Percentiles rank a stretch among this genome's conserved stretches.
Evolutionary conservation across 2,113 vertebrate genomes (phyloP).

Genomic region (Pterocles gutturalis): DNA sequence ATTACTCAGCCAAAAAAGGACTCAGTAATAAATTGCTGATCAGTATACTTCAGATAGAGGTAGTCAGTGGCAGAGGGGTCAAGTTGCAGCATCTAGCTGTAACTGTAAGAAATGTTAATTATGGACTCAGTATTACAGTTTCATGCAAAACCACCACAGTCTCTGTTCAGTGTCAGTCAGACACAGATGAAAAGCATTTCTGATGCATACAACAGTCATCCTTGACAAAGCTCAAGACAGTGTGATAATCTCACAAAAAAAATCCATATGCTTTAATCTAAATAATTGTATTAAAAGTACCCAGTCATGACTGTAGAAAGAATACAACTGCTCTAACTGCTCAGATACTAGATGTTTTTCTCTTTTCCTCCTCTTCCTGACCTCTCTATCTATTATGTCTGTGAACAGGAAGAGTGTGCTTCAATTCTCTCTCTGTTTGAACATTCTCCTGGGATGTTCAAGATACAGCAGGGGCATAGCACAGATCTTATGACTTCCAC

Average conservation of each 20-base stretch:
- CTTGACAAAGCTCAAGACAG: background rate
- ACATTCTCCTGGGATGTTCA: background rate
- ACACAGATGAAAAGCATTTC: background rate
- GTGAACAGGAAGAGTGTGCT: background rate
- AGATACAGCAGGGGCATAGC: background rate
- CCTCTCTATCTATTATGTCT: background rate
- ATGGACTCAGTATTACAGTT: background rate
- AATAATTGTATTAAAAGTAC: background rate
- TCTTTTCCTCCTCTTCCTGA: background rate
- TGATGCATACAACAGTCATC: background rate
- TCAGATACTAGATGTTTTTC: background rate
- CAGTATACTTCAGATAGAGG: background rate
- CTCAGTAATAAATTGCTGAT: background rate
- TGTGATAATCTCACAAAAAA: background rate
- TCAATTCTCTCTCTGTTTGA: background rate
- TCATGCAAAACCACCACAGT: background rate
- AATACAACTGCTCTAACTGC: background rate
- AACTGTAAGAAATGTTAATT: slow-evolving; percentile 8
- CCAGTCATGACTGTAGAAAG: background rate
- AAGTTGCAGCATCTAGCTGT: background rate
- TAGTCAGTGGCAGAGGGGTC: background rate
- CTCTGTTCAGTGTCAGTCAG: background rate
- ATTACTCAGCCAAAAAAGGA: background rate
- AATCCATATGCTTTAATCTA: background rate
- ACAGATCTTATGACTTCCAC: background rate